A percentile compares a stretch with the other conserved stretches of the same genome.
phyloP scores from a whole-genome alignment of 2,797 vertebrate genomes.

The Enteromius argenteus region DNA sequence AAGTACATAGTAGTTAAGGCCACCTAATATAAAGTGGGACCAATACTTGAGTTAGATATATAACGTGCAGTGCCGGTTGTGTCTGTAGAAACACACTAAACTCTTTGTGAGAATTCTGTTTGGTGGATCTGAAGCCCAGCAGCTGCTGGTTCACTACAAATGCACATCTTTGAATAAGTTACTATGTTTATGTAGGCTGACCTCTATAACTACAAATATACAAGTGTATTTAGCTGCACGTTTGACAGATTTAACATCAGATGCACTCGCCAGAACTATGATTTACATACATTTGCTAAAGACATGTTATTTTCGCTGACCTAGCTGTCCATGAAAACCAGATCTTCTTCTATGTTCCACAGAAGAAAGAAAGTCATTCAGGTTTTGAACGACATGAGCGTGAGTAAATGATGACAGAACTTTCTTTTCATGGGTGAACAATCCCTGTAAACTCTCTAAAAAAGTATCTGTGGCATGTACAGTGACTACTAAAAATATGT shows the following conservation, averaged over 20 bases:
- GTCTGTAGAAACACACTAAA: constrained; percentile 66
- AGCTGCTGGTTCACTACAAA: constrained; percentile 58
- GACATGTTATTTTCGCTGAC: constrained; percentile 73
- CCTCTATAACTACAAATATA: constrained; percentile 71
- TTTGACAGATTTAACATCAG: constrained; percentile 39
- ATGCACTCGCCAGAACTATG: constrained; percentile 58
- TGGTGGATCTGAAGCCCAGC: constrained; percentile 52
- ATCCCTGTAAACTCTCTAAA: not conserved
- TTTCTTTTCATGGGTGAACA: not conserved
- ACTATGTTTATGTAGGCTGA: constrained; percentile 75
- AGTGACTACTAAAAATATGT: not conserved
- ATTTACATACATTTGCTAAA: constrained; percentile 74
- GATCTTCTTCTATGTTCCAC: not conserved
- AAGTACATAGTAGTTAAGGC: too few species aligned
- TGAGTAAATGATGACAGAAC: not conserved
- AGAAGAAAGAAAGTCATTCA: not conserved
- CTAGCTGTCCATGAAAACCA: not conserved
- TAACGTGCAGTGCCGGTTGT: not conserved
- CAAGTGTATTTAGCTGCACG: constrained; percentile 78
- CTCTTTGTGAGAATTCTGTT: constrained; percentile 68
- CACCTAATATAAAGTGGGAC: too few species aligned
- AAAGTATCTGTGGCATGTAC: not conserved
- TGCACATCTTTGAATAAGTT: constrained; percentile 68
- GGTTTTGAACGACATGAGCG: not conserved
- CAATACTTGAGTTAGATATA: not conserved